These are phyloP conservation scores for Dromius quadrimaculatus DNA, from an alignment of 2,888 invertebrate genomes.

Conservation along the genomic window DNA sequence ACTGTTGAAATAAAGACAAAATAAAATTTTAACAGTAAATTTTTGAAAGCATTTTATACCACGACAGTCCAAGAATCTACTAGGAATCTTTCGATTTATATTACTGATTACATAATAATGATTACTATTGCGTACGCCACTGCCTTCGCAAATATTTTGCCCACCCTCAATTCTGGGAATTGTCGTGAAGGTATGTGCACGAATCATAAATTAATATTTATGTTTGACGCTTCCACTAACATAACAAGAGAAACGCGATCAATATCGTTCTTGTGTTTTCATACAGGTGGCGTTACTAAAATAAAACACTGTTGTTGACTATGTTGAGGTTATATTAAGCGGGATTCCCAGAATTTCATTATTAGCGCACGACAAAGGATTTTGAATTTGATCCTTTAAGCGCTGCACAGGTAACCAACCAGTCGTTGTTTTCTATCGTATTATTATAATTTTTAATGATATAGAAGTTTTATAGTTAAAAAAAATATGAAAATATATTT, in stretches of 20 bases:
- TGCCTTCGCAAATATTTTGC: constrained; percentile 32
- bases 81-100: too few species aligned
- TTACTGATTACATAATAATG: too few species aligned
- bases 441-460: too few species aligned
- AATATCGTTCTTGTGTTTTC: constrained; percentile 4
- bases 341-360: constrained; percentile 17
- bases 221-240: constrained; percentile 21
- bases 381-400: background rate
- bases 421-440: too few species aligned
- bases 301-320: constrained; percentile 13
- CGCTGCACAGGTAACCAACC: too few species aligned
- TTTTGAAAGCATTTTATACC: constrained; percentile 18
- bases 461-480: too few species aligned
- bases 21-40: background rate
- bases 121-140: constrained; percentile 24
- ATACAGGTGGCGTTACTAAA: constrained; percentile 10
- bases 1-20: background rate
- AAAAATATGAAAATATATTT: too few species aligned
- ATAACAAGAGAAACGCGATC: constrained; percentile 36
- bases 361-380: too few species aligned
- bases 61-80: too few species aligned
- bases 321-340: background rate
- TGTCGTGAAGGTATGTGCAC: constrained; percentile 31
- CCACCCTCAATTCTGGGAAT: constrained; percentile 41
- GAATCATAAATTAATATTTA: constrained; percentile 39